Evolutionary conservation across 2,888 invertebrate genomes (phyloP).

Genomic region (Dolichomitus sp.): DNA sequence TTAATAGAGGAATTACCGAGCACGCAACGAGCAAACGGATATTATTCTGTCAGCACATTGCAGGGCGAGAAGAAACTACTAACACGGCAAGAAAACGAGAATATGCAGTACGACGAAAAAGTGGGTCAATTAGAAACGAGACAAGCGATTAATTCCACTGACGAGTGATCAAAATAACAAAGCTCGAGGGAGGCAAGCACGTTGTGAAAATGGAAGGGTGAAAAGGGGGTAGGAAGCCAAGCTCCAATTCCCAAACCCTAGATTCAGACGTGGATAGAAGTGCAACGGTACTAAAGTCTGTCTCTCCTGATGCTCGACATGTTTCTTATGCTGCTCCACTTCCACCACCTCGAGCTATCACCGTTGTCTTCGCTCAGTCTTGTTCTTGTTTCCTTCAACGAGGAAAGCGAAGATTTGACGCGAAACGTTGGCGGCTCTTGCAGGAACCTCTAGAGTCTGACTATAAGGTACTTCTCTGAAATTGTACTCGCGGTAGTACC

Average conservation of each 20-base stretch:
- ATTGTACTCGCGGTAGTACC: slow-evolving; percentile 8
- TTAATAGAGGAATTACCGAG: slow-evolving; percentile 58
- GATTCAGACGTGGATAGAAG: neutral
- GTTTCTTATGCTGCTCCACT: slow-evolving; percentile 49
- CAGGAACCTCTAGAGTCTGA: slow-evolving; percentile 6
- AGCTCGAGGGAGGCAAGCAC: slow-evolving; percentile 41
- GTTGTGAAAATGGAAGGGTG: neutral
- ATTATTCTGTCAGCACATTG: slow-evolving; percentile 55
- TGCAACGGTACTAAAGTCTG: slow-evolving; percentile 11
- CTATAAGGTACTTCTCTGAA: slow-evolving; percentile 56
- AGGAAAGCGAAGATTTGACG: slow-evolving; percentile 44
- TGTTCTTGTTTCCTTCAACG: slow-evolving; percentile 40
- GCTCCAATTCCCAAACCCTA: slow-evolving; percentile 12
- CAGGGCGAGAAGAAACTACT: slow-evolving; percentile 10
- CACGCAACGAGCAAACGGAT: slow-evolving; percentile 61
- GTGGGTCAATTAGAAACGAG: slow-evolving; percentile 64
- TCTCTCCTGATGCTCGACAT: slow-evolving; percentile 25
- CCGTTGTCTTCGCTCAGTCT: slow-evolving; percentile 9
- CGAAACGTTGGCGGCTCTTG: slow-evolving; percentile 25
- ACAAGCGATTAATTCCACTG: slow-evolving; percentile 55
- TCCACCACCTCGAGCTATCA: neutral
- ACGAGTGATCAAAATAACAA: slow-evolving; percentile 62
- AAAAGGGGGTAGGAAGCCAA: neutral
- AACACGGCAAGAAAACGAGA: slow-evolving; percentile 12
- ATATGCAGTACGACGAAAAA: slow-evolving; percentile 41